Percentiles rank a stretch among this genome's conserved stretches.
These are phyloP conservation scores for Drosophila navojoa DNA, from an alignment of 1,140 invertebrate genomes.

Conservation along the genomic window DNA sequence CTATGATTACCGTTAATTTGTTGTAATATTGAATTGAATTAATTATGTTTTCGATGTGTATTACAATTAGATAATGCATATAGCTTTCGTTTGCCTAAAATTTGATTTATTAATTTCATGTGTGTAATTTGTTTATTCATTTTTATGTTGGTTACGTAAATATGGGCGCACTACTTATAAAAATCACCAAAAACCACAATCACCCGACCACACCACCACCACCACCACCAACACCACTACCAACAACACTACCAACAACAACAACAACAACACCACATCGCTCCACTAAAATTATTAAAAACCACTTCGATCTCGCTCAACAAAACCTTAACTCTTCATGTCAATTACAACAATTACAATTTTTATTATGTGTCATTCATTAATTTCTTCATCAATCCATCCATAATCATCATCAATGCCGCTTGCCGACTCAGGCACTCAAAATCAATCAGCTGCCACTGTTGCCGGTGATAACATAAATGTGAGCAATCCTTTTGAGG, in stretches of 20 bases:
- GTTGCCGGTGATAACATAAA: slow-evolving; percentile 88
- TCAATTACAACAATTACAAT: slow-evolving; percentile 38
- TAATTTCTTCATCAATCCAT: slow-evolving; percentile 65
- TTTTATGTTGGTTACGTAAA: slow-evolving; percentile 76
- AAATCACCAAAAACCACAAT: slow-evolving; percentile 42
- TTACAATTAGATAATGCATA: slow-evolving; percentile 20
- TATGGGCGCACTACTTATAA: slow-evolving; percentile 71
- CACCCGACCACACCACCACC: slow-evolving; percentile 22
- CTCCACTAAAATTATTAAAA: slow-evolving; percentile 26
- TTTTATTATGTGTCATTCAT: slow-evolving; percentile 68
- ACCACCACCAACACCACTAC: slow-evolving; percentile 10
- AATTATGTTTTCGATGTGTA: slow-evolving; percentile 9
- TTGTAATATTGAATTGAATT: slow-evolving; percentile 11
- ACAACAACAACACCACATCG: slow-evolving; percentile 46
- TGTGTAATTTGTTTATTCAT: slow-evolving; percentile 74
- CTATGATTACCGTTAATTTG: slow-evolving; percentile 11
- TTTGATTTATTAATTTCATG: slow-evolving; percentile 53
- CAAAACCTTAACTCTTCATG: slow-evolving; percentile 27
- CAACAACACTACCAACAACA: not conserved
- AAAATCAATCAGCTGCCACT: slow-evolving; percentile 83
- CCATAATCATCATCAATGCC: slow-evolving; percentile 52
- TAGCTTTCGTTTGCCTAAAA: slow-evolving; percentile 5
- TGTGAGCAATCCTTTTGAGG: slow-evolving; percentile 93
- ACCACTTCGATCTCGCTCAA: slow-evolving; percentile 28
- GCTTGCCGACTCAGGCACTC: slow-evolving; percentile 74